phyloP scores from a whole-genome alignment of 2,888 invertebrate species.

The Coecobrya sp. region DNA sequence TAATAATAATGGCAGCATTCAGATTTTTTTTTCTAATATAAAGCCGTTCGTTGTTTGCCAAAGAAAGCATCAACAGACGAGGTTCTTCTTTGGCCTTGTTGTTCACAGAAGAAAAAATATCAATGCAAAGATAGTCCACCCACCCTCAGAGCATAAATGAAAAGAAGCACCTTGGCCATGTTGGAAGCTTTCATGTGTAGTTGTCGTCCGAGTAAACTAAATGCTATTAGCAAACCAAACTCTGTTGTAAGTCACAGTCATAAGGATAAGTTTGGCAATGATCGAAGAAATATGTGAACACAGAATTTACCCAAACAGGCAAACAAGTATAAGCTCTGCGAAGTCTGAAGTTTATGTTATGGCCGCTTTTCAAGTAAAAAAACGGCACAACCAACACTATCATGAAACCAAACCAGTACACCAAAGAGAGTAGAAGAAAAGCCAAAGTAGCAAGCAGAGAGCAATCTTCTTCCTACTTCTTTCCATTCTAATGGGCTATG shows the following conservation, averaged over 20 bases:
- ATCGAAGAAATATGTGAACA: conserved; percentile 48
- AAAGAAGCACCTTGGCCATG: conserved; percentile 32
- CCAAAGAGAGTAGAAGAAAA: conserved; percentile 22
- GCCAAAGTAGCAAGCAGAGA: conserved; percentile 44
- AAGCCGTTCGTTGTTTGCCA: conserved; percentile 58
- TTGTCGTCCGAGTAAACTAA: conserved; percentile 43
- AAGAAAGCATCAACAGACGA: conserved; percentile 53
- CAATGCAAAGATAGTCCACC: conserved; percentile 37
- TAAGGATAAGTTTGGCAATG: conserved; percentile 65
- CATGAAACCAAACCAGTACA: conserved; percentile 38
- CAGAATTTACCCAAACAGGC: conserved; percentile 56
- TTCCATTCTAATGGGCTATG: conserved; percentile 31
- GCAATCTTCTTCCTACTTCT: conserved; percentile 48
- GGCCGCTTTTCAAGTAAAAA: conserved; percentile 61
- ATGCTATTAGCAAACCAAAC: conserved; percentile 69
- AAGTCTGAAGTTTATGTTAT: conserved; percentile 60
- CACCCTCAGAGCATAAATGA: conserved; percentile 23
- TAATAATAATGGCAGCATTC: not conserved
- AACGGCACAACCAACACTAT: conserved; percentile 36
- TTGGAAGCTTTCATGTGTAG: conserved; percentile 22
- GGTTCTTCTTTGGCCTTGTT: conserved; percentile 15
- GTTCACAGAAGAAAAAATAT: not conserved
- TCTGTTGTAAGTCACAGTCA: conserved; percentile 31
- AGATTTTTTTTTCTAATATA: not conserved
- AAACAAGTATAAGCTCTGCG: not conserved